Conservation (phyloP, 1,140 invertebrate species). For the Bombus vancouverensis region DNA sequence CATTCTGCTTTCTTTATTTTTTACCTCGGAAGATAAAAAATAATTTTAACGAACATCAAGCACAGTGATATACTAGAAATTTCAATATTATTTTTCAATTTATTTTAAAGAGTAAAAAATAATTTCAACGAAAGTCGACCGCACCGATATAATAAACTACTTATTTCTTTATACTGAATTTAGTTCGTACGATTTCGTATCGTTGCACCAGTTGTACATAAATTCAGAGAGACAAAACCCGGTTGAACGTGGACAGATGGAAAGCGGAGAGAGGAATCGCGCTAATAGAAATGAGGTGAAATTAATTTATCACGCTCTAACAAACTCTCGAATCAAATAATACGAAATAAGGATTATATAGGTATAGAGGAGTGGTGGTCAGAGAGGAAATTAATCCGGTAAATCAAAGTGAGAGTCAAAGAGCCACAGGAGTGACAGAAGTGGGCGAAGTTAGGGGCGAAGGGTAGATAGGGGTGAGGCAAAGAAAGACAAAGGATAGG, state of each 20-base stretch:
- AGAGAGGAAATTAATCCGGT: slow-evolving; percentile 43
- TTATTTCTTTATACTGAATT: too few species aligned
- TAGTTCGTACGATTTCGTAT: too few species aligned
- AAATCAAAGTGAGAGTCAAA: slow-evolving; percentile 53
- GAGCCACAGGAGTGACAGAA: slow-evolving; percentile 17
- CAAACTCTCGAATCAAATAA: slow-evolving; percentile 26
- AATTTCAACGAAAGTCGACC: too few species aligned
- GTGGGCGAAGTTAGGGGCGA: not conserved
- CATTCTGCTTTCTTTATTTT: too few species aligned
- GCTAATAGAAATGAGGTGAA: slow-evolving; percentile 1
- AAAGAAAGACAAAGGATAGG: slow-evolving; percentile 25
- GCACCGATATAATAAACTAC: too few species aligned
- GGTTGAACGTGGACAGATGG: not conserved
- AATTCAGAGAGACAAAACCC: too few species aligned
- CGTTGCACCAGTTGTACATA: too few species aligned
- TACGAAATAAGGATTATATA: slow-evolving; percentile 23
- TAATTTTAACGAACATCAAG: too few species aligned
- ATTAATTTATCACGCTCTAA: not conserved
- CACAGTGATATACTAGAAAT: too few species aligned
- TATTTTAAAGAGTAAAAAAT: too few species aligned
- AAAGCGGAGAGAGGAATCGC: not conserved
- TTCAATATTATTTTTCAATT: too few species aligned
- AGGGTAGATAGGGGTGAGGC: not conserved
- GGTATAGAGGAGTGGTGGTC: not conserved
- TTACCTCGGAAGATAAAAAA: too few species aligned